Conservation (phyloP, 2,888 invertebrate species). For the Digitonthophagus gazella region DNA sequence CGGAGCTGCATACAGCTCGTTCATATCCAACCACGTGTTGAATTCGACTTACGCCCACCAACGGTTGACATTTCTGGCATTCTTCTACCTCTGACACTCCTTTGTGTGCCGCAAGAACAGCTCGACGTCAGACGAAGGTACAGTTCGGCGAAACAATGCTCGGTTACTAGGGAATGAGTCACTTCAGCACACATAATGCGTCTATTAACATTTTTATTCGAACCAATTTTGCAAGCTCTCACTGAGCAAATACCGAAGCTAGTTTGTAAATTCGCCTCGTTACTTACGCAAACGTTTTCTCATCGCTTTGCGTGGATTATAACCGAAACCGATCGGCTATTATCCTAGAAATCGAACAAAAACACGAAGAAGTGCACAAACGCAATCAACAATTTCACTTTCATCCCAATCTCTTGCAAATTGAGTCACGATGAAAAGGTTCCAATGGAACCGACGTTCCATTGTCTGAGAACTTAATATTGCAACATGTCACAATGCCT, state of each 20-base stretch:
- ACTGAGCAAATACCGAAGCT: not conserved
- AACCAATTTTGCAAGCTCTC: not conserved
- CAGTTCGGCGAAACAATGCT: not conserved
- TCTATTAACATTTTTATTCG: too few species aligned
- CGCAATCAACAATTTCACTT: not conserved
- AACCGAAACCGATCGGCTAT: not conserved
- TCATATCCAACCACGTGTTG: not conserved
- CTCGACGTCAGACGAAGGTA: not conserved
- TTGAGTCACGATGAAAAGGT: not conserved
- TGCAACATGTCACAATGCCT: not conserved
- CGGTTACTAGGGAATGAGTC: not conserved
- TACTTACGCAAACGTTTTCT: not conserved
- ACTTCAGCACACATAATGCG: too few species aligned
- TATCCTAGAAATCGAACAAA: not conserved
- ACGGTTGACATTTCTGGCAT: conserved; percentile 20
- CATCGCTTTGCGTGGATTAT: not conserved
- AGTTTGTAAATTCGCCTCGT: not conserved
- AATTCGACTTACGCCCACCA: conserved; percentile 5
- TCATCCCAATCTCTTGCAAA: not conserved
- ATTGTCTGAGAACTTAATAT: not conserved
- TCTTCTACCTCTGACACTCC: conserved; percentile 18
- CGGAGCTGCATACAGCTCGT: not conserved
- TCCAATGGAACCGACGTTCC: not conserved
- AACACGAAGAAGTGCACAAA: not conserved
- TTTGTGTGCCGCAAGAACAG: conserved; percentile 9